Evolutionary conservation across 1,140 invertebrate genomes (phyloP).

Genomic region (Drosophila tani): DNA sequence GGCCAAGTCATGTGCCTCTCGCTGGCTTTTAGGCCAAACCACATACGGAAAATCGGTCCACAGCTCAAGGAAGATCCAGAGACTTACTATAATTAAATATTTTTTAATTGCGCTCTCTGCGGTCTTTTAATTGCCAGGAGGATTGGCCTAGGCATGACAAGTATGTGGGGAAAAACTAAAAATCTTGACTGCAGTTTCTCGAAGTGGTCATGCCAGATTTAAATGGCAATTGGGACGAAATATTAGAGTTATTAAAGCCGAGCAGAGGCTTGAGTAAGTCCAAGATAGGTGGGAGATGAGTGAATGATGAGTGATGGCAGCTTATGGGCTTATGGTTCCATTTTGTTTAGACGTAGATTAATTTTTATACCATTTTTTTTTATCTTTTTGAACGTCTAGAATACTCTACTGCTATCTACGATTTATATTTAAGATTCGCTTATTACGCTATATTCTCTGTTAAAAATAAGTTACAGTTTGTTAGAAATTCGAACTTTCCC

Average conservation of each 20-base stretch:
- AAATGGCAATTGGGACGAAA: conserved; percentile 20
- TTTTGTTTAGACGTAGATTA: neutral
- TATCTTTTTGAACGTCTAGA: neutral
- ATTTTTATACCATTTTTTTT: neutral
- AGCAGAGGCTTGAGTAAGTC: neutral
- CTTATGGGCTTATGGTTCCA: neutral
- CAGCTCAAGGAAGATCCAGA: conserved; percentile 47
- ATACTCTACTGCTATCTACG: neutral
- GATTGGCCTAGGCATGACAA: conserved; percentile 38
- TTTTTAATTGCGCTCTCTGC: conserved; percentile 52
- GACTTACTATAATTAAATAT: conserved; percentile 53
- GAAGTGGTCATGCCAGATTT: conserved; percentile 49
- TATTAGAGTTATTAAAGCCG: conserved; percentile 23
- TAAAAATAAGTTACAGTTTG: neutral
- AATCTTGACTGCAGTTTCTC: conserved; percentile 36
- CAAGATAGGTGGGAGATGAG: neutral
- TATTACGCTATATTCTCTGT: neutral
- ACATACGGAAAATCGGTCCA: conserved; percentile 50
- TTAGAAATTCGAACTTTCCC: neutral
- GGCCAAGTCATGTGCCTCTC: conserved; percentile 44
- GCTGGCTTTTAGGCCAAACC: conserved; percentile 40
- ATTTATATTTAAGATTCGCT: neutral
- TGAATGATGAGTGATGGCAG: conserved; percentile 1
- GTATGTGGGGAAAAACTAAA: conserved; percentile 21
- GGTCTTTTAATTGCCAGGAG: conserved; percentile 51